Percentiles rank a stretch among this genome's conserved stretches.
These are phyloP conservation scores for Capitulum mitella DNA, from an alignment of 2,888 invertebrate species.

Conservation along the genomic window DNA sequence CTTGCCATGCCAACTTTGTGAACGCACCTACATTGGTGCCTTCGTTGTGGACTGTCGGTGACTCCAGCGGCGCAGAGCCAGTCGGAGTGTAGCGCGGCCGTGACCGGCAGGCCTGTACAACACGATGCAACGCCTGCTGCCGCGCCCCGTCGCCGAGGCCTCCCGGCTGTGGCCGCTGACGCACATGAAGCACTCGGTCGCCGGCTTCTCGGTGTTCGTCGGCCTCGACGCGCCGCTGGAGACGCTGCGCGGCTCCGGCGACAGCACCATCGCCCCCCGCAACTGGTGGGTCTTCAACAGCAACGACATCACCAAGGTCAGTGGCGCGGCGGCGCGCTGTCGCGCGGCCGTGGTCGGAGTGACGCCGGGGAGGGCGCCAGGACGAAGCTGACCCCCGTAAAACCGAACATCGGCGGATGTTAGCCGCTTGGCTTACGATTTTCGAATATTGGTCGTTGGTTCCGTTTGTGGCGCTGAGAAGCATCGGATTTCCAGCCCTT, in stretches of 20 bases:
- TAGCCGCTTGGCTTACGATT: too few species aligned
- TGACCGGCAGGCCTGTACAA: slow-evolving; percentile 33
- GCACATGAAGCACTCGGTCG: slow-evolving; percentile 17
- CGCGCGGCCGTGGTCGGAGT: too few species aligned
- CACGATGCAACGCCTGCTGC: slow-evolving; percentile 34
- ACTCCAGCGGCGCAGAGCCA: not conserved
- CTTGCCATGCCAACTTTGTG: too few species aligned
- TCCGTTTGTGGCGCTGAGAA: too few species aligned
- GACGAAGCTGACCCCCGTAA: too few species aligned
- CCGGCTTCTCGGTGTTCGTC: slow-evolving; percentile 33
- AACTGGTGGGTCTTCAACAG: slow-evolving; percentile 36
- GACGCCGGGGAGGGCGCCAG: too few species aligned
- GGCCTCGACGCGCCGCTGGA: slow-evolving; percentile 34
- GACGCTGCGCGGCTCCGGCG: slow-evolving; percentile 27
- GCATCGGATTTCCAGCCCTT: too few species aligned
- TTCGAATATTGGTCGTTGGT: too few species aligned
- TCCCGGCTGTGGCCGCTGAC: slow-evolving; percentile 32
- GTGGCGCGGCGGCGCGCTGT: too few species aligned
- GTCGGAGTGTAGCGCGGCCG: too few species aligned
- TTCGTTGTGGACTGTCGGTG: not conserved
- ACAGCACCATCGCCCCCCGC: slow-evolving; percentile 28
- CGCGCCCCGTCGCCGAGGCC: slow-evolving; percentile 29
- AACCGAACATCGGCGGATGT: too few species aligned
- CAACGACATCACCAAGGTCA: slow-evolving; percentile 37
- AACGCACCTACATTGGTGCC: not conserved